Evolutionary conservation across 2,888 invertebrate genomes (phyloP).

Genomic region (Stenurella melanura): DNA sequence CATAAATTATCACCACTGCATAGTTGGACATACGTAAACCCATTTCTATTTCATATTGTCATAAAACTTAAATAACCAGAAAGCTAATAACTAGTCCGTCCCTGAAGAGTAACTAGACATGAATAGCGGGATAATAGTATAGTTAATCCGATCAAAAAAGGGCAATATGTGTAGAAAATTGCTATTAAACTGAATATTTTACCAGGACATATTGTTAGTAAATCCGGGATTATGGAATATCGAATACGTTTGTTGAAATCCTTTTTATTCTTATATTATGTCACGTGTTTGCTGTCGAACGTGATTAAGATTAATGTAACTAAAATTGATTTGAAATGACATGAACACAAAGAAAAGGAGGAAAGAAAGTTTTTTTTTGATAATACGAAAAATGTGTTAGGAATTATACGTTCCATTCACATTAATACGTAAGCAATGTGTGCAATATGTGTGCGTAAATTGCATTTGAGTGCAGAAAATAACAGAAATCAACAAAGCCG

Average conservation of each 20-base stretch:
- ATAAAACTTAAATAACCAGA: not conserved
- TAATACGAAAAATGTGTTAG: not conserved
- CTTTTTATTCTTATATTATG: constrained; percentile 63
- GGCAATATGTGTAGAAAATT: constrained; percentile 71
- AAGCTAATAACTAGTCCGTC: not conserved
- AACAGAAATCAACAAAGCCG: too few species aligned
- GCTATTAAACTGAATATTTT: constrained; percentile 71
- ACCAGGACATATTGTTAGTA: constrained; percentile 65
- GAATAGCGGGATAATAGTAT: constrained; percentile 48
- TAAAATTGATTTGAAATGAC: constrained; percentile 52
- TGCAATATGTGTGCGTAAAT: too few species aligned
- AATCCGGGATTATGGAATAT: constrained; percentile 68
- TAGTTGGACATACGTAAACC: too few species aligned
- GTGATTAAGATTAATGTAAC: constrained; percentile 67
- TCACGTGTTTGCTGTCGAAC: constrained; percentile 67
- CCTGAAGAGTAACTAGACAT: not conserved
- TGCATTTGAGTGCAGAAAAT: too few species aligned
- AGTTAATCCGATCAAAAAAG: constrained; percentile 69
- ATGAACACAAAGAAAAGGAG: constrained; percentile 21
- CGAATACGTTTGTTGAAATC: constrained; percentile 55
- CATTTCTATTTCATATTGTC: not conserved
- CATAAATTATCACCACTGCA: too few species aligned
- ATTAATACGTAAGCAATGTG: too few species aligned
- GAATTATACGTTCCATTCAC: not conserved
- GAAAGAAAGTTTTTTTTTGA: constrained; percentile 17